phyloP scores from a whole-genome alignment of 2,797 vertebrate genomes.

The Acanthurus lineatus region DNA sequence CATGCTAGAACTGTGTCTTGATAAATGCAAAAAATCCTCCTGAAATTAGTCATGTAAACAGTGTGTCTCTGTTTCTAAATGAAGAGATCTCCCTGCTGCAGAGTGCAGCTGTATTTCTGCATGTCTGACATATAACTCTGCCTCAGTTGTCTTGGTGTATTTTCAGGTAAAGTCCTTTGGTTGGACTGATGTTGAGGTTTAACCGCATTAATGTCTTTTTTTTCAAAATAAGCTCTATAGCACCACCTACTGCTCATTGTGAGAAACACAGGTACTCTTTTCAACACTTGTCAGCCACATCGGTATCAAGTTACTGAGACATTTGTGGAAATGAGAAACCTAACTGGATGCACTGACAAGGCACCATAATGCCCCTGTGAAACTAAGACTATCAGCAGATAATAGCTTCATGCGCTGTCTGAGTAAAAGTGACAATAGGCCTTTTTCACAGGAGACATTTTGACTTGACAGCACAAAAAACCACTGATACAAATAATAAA shows the following conservation, averaged over 20 bases:
- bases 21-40: constrained; percentile 8
- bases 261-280: constrained; percentile 18
- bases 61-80: background rate
- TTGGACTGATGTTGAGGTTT: background rate
- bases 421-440: background rate
- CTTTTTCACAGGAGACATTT: background rate
- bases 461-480: background rate
- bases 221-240: constrained; percentile 30
- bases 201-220: background rate
- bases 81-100: constrained; percentile 4
- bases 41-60: constrained; percentile 18
- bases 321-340: constrained; percentile 26
- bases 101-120: background rate
- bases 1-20: background rate
- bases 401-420: background rate
- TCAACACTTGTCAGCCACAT: constrained; percentile 13
- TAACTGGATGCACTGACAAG: background rate
- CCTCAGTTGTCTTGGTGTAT: background rate
- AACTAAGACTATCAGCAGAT: background rate
- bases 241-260: constrained; percentile 52
- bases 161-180: background rate
- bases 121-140: background rate
- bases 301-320: constrained; percentile 18
- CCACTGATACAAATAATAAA: background rate
- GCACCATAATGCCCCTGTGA: background rate